Base-by-base conservation (phyloP, 2,113 vertebrate genomes). In the Pluvianellus socialis region DNA sequence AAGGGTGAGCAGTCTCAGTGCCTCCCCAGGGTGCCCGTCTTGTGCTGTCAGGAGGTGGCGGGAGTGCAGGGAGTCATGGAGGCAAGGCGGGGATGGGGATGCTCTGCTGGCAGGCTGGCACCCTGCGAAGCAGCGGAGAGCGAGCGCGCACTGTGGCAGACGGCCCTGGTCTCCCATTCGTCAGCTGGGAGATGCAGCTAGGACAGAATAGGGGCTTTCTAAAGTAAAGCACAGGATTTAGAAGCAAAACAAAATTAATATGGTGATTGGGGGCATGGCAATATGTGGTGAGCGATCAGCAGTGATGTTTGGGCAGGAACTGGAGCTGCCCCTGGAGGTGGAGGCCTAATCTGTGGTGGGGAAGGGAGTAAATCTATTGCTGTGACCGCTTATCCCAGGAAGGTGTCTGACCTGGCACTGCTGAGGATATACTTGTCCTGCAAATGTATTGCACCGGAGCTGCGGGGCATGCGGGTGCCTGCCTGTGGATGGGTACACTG, bases 241-340 rank as follows among this genome's bases (percentile, higher is more conserved):
- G 75, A 88, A 85, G 17, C 30, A 81, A 67, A 49, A 47, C 7
- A 47, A 47, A 59, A 63, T 20, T 30, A 66, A 40, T 50, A 21
- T 12, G 13, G 20, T 38, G 35, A 38, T 0, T 33, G 21, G 18
- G 42, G 27, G 21, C 38, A 12, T 0, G 7, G 56, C 65, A 92
- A 21, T 20, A 16, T 0, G 0, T 13, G 5, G 40, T n/a, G 23
- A 86, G 23, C 0, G 0, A 40, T 82, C 44, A 71, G 33, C 47
- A 79, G 47, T 4, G 45, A 65, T 42, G 4, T 52, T 62, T 47
- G 28, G 40, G 40, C 26, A 56, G 62, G 53, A 73, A 18, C 24
- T 72, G 47, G 30, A 88, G 53, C 56, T 79, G 20, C 6, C 8
- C 14, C 45, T 47, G 66, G 44, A 79, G 56, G 6, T 42, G 5